phyloP scores from a whole-genome alignment of 92 coral and sea anemone genomes.

The Heteractis magnifica region DNA sequence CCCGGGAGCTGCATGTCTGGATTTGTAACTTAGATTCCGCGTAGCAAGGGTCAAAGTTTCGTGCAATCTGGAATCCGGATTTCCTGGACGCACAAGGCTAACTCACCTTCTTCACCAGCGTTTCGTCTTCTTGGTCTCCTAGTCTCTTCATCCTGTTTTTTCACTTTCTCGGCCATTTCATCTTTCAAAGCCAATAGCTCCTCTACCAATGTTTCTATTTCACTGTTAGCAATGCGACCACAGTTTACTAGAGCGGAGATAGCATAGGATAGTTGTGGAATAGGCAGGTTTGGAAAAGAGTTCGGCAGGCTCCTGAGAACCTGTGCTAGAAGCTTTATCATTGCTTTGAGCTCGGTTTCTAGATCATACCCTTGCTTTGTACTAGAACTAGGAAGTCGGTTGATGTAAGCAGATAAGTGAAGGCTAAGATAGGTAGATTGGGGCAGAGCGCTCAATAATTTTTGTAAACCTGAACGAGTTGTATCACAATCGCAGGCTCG shows the following conservation, averaged over 20 bases:
- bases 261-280: constrained; percentile 53
- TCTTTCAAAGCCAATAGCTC: constrained; percentile 44
- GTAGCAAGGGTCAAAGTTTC: too few relatives aligned
- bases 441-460: constrained; percentile 66
- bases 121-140: constrained; percentile 31
- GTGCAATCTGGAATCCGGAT: too few relatives aligned
- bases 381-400: constrained; percentile 41
- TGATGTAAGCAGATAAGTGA: constrained; percentile 56
- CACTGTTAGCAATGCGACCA: constrained; percentile 21
- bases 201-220: constrained; percentile 39
- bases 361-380: constrained; percentile 22
- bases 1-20: too few relatives aligned
- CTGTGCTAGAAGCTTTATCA: constrained; percentile 59
- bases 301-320: constrained; percentile 66
- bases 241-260: constrained; percentile 4
- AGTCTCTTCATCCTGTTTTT: constrained; percentile 42
- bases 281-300: constrained; percentile 62
- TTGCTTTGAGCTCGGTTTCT: constrained; percentile 43
- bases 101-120: constrained; percentile 44
- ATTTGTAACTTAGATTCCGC: too few relatives aligned
- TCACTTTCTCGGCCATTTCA: constrained; percentile 64
- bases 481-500: constrained; percentile 72
- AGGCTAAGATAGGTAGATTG: constrained; percentile 54
- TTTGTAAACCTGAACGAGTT: constrained; percentile 37
- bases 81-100: too few relatives aligned